Conservation (phyloP, 2,113 vertebrate genomes). For the Alligator sinensis region DNA sequence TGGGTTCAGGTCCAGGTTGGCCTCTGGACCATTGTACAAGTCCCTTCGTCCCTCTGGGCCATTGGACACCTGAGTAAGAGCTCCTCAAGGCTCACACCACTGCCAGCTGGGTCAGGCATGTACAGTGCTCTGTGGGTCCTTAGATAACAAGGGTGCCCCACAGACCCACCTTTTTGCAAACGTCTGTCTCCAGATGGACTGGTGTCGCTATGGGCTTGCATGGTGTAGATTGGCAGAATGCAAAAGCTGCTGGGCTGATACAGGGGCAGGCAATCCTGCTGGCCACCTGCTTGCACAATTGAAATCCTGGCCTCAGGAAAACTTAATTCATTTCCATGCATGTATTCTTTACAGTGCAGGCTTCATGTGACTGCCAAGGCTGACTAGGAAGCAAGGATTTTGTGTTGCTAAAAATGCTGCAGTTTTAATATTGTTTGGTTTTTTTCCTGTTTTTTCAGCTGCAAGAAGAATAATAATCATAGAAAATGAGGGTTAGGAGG, state of each 20-base stretch:
- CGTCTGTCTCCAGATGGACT: background rate
- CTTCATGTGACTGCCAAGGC: too few species aligned
- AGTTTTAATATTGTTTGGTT: too few species aligned
- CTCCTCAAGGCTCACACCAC: background rate
- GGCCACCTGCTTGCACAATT: accelerated
- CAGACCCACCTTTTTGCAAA: background rate
- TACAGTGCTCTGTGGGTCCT: accelerated
- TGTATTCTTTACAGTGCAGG: too few species aligned
- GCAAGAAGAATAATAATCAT: too few species aligned
- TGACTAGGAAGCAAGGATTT: too few species aligned
- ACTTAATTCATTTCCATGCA: accelerated
- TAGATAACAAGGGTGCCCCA: accelerated
- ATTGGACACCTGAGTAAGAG: background rate
- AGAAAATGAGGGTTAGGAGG: too few species aligned
- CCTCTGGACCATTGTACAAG: accelerated
- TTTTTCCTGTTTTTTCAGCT: too few species aligned
- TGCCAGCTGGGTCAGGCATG: background rate
- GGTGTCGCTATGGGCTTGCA: background rate
- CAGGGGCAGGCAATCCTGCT: background rate
- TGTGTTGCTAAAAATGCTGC: too few species aligned
- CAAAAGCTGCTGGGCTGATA: background rate
- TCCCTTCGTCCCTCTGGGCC: accelerated
- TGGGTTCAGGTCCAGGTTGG: accelerated
- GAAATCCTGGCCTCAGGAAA: background rate
- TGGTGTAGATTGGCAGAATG: accelerated